These are phyloP conservation scores for Falcaria lacertinaria DNA, from an alignment of 2,888 invertebrate genomes.

Conservation along the genomic window DNA sequence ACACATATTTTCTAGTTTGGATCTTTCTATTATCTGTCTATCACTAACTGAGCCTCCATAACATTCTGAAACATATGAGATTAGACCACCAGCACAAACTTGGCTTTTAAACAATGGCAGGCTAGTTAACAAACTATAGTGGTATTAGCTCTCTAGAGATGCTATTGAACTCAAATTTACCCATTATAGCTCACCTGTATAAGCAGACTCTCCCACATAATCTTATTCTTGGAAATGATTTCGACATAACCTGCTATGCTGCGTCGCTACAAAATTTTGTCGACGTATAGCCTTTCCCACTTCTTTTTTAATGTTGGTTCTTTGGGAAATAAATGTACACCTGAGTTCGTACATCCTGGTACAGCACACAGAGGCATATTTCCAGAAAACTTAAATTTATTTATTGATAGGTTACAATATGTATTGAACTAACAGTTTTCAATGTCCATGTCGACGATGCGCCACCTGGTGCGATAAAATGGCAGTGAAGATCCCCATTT, in stretches of 20 bases:
- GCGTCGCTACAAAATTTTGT: slow-evolving; percentile 4
- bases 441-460: slow-evolving; percentile 5
- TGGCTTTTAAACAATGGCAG: too few relatives aligned
- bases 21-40: slow-evolving; percentile 16
- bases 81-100: too few relatives aligned
- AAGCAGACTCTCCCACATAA: slow-evolving; percentile 4
- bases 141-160: not conserved
- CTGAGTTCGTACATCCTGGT: slow-evolving; percentile 5
- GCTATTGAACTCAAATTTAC: not conserved
- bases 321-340: slow-evolving; percentile 7
- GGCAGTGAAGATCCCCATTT: slow-evolving; percentile 5
- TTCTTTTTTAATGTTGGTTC: slow-evolving; percentile 3
- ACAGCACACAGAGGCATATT: slow-evolving; percentile 6
- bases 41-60: slow-evolving; percentile 15
- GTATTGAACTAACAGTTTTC: slow-evolving; percentile 3
- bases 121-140: not conserved
- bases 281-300: slow-evolving; percentile 6
- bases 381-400: not conserved
- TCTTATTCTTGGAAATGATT: slow-evolving; percentile 5
- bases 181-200: slow-evolving; percentile 3
- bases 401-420: not conserved
- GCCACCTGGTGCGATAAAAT: slow-evolving; percentile 7
- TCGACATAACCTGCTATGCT: slow-evolving; percentile 5
- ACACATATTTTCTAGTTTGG: slow-evolving; percentile 13
- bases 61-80: too few relatives aligned